Conservation (phyloP, 2,113 vertebrate species). For the Acinonyx jubatus region DNA sequence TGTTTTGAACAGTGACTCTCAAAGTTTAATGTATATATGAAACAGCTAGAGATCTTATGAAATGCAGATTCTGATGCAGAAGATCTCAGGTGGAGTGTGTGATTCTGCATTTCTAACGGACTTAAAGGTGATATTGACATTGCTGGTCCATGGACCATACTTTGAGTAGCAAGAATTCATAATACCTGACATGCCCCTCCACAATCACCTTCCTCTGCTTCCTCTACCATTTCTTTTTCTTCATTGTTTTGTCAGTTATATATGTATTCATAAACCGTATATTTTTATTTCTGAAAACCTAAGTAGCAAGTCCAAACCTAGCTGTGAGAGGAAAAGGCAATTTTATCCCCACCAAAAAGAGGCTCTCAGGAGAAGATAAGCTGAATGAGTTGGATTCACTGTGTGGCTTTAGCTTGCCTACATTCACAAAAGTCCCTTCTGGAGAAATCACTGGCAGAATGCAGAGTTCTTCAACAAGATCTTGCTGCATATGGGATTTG, state of each 20-base stretch:
- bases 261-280: neutral
- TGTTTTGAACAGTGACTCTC: neutral
- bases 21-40: neutral
- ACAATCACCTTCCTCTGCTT: neutral
- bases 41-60: neutral
- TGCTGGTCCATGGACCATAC: neutral
- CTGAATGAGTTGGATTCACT: neutral
- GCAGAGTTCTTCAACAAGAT: neutral
- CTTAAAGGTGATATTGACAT: accelerated
- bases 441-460: neutral
- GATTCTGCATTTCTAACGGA: neutral
- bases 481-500: accelerated
- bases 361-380: neutral
- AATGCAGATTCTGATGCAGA: neutral
- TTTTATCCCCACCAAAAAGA: neutral
- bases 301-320: neutral
- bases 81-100: neutral
- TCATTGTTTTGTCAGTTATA: neutral
- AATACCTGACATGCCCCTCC: neutral
- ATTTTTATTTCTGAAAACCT: neutral
- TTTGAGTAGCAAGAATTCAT: neutral
- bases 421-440: neutral
- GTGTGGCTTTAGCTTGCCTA: neutral
- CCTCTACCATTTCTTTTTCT: neutral
- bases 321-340: neutral